Percentiles rank a stretch among this genome's conserved stretches.
These are phyloP conservation scores for Galleria mellonella DNA, from an alignment of 1,140 invertebrate species.

Conservation along the genomic window DNA sequence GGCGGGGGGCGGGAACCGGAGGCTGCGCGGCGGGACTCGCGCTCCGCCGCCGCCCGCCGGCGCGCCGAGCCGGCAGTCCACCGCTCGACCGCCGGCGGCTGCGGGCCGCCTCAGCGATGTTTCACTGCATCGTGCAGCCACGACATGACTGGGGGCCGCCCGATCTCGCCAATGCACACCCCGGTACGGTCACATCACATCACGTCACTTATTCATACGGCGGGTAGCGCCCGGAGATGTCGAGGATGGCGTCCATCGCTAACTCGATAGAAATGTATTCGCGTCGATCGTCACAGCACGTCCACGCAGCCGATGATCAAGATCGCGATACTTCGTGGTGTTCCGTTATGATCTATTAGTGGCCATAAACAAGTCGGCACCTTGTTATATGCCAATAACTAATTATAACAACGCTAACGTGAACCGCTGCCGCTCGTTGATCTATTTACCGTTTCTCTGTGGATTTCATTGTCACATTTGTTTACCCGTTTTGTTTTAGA, in stretches of 20 bases:
- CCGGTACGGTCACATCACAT: constrained; percentile 75
- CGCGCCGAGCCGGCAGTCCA: neutral
- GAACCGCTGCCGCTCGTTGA: neutral
- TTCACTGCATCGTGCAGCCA: constrained; percentile 89
- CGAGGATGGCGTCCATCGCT: too few relatives aligned
- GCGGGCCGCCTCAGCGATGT: constrained; percentile 71
- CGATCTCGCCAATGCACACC: constrained; percentile 85
- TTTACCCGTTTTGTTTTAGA: too few relatives aligned
- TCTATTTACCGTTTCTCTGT: too few relatives aligned
- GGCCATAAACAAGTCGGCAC: constrained; percentile 15
- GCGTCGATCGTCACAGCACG: too few relatives aligned
- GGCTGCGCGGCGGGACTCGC: neutral
- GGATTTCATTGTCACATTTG: too few relatives aligned
- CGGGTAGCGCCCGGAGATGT: too few relatives aligned
- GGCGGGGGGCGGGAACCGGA: neutral
- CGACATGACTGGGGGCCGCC: constrained; percentile 85
- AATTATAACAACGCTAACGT: constrained; percentile 31
- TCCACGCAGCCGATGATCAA: neutral
- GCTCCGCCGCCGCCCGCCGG: neutral
- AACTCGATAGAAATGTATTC: too few relatives aligned
- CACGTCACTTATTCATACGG: too few relatives aligned
- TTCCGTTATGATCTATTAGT: constrained; percentile 30
- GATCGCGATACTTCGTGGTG: too few relatives aligned
- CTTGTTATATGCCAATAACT: constrained; percentile 27
- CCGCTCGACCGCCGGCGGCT: neutral